Percentiles rank a stretch among this genome's conserved stretches.
These are phyloP conservation scores for Brachionus paranguensis DNA, from an alignment of 1,140 invertebrate genomes.

Conservation along the genomic window DNA sequence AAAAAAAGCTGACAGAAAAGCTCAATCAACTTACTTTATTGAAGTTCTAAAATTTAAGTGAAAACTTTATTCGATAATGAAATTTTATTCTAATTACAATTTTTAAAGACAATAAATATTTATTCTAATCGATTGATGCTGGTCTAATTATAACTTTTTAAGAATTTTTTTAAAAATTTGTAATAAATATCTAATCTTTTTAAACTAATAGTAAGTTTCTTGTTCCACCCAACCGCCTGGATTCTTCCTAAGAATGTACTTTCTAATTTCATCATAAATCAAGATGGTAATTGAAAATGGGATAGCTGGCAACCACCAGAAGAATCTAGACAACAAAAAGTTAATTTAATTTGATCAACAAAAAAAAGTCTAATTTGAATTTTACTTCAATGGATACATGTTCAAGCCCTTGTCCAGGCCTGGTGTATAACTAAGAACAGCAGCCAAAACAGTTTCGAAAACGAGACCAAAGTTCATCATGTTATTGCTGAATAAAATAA, in stretches of 20 bases:
- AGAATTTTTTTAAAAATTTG: neutral
- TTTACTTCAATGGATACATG: conserved; percentile 56
- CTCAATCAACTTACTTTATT: neutral
- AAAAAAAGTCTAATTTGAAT: neutral
- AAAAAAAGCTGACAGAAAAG: neutral
- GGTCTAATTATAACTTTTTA: neutral
- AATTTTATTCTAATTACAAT: conserved; percentile 33
- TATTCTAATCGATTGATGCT: neutral
- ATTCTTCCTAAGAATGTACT: conserved; percentile 81
- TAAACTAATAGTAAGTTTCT: conserved; percentile 74
- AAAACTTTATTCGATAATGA: neutral
- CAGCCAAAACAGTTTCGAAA: conserved; percentile 55
- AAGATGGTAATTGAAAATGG: conserved; percentile 93
- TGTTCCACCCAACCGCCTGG: conserved; percentile 92
- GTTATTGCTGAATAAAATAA: conserved; percentile 69
- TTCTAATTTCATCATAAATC: conserved; percentile 85
- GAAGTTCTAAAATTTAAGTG: neutral
- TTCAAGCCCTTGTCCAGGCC: conserved; percentile 54
- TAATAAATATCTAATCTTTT: conserved; percentile 28
- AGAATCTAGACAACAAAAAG: conserved; percentile 64
- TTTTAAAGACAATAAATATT: conserved; percentile 9
- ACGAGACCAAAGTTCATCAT: conserved; percentile 56
- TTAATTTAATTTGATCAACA: neutral
- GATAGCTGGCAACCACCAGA: conserved; percentile 90
- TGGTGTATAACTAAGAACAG: conserved; percentile 55